These are phyloP conservation scores for Oscheius myriophilus DNA, from an alignment of 2,888 invertebrate genomes.

Conservation along the genomic window DNA sequence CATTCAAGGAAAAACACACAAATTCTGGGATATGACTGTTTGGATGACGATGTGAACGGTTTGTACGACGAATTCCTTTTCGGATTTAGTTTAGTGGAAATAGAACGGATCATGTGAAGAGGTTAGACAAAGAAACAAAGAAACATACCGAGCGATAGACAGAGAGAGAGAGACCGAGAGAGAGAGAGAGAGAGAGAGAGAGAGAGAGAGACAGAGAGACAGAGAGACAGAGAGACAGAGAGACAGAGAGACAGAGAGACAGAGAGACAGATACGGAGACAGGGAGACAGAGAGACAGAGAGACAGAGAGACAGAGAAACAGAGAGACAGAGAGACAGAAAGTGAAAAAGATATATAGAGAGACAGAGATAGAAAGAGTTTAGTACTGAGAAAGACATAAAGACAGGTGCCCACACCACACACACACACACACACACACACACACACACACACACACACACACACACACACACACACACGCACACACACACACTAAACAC, in stretches of 20 bases:
- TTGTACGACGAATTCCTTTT: neutral
- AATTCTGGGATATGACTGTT: neutral
- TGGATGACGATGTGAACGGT: neutral
- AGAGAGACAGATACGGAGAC: conserved; percentile 29
- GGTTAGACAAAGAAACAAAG: no score
- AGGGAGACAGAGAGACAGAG: conserved; percentile 22
- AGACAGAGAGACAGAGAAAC: conserved; percentile 34
- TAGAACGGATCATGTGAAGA: no score
- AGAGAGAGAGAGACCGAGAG: no score
- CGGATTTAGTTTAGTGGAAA: neutral
- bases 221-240: conserved; percentile 16
- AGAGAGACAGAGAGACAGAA: conserved; percentile 19
- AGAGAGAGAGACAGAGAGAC: conserved; percentile 19
- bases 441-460: no score
- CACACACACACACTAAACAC: no score
- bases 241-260: conserved; percentile 27
- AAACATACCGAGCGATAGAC: no score
- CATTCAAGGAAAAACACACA: neutral
- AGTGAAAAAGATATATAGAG: neutral
- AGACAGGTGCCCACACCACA: no score
- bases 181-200: no score
- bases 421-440: no score
- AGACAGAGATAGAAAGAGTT: neutral
- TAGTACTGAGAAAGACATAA: neutral
- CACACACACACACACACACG: no score